Percentiles rank a stretch among this genome's conserved stretches.
phyloP scores from a whole-genome alignment of 2,888 invertebrate genomes.

The Agonum fuliginosum region DNA sequence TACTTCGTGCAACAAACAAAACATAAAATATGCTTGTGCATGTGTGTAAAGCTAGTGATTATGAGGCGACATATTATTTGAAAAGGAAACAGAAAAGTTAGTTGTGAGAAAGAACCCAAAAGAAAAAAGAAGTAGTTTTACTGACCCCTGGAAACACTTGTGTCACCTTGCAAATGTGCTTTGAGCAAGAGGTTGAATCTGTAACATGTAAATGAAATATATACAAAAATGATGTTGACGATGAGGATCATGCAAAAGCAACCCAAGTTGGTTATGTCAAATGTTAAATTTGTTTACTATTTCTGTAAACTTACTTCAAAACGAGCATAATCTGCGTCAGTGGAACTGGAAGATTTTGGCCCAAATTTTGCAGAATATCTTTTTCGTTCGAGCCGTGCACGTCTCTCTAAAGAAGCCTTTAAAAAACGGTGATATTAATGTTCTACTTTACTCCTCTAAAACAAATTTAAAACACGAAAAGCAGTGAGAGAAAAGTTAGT shows the following conservation, averaged over 20 bases:
- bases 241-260: no score
- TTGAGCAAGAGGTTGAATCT: conserved; percentile 49
- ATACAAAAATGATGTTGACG: not conserved
- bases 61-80: not conserved
- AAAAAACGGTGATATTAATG: not conserved
- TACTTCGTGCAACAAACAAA: not conserved
- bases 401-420: conserved; percentile 42
- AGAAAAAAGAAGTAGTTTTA: not conserved
- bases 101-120: not conserved
- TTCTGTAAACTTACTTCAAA: conserved; percentile 37
- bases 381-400: conserved; percentile 22
- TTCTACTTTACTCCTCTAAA: not conserved
- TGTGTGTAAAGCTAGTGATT: not conserved
- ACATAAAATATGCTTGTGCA: not conserved
- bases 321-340: conserved; percentile 37
- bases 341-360: not conserved
- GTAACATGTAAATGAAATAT: conserved; percentile 32
- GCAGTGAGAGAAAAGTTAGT: conserved; percentile 1
- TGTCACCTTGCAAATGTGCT: conserved; percentile 41
- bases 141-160: conserved; percentile 7
- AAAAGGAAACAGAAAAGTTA: not conserved
- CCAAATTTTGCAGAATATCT: not conserved
- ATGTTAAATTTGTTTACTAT: not conserved
- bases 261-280: not conserved
- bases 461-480: not conserved